Base-by-base conservation (phyloP, 2,888 invertebrate genomes). In the Parnassius orleans region DNA sequence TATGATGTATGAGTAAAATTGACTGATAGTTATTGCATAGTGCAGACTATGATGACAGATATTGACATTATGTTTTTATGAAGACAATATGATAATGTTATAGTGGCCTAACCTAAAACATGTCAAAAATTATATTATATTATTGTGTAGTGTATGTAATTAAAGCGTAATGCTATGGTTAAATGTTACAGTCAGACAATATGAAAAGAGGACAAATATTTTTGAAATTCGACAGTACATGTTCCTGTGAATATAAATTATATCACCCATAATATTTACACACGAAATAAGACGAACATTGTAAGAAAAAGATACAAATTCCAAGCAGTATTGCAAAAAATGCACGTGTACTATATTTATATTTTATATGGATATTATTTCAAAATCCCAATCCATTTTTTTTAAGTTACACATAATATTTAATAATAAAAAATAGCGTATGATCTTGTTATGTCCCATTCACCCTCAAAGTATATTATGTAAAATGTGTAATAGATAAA, bases 121-220 rank as follows among this genome's bases (percentile, higher is more conserved):
- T 5, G 33, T 33, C 33, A 33, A 33, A 33, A 33, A 33, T 1
- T 33, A 33, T 33, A 33, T 33, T 46, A 53, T 53, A 33, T 33
- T 46, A 53, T 53, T 42, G 14, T 57, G 47, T 57, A 53, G 57
- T 15, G 15, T 62, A 52, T 53, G 46, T 42, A 61, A n/a, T 48
- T 41, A 19, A 61, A 47, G 11, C 15, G 14, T 74, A 71, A 71
- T 72, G 66, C 73, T 75, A 72, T 81, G 82, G 79, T 81, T 53
- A 82, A 79, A 77, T 74, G 81, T 85, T 84, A 79, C 73, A 75
- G 77, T 71, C 76, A 76, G 88, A 87, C 87, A 88, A 87, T 88
- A 86, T 78, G 69, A 70, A 72, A 74, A 72, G 72, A 67, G 67
- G 67, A 65, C 60, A 67, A 67, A 71, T 71, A 75, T 71, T 54